Conservation (phyloP, 2,888 invertebrate species). For the Cyrtodaria siliqua region DNA sequence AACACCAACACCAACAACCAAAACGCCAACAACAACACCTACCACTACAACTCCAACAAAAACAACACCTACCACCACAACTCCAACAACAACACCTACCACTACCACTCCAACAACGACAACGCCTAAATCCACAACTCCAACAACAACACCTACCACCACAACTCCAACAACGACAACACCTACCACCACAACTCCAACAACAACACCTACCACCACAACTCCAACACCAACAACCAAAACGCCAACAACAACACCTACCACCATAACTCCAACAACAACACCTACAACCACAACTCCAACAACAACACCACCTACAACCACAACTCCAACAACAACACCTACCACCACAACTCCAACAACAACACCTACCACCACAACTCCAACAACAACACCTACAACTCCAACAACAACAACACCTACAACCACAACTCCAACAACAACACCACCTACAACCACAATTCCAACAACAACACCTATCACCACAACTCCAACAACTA, state of each 20-base stretch:
- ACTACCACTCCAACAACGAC: neutral
- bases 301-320: neutral
- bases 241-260: conserved; percentile 4
- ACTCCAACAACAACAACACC: neutral
- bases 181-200: neutral
- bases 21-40: neutral
- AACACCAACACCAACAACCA: neutral
- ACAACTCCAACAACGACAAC: conserved; percentile 1
- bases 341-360: conserved; percentile 1
- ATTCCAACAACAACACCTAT: conserved; percentile 1
- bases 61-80: neutral
- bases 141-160: neutral
- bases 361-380: conserved; percentile 1
- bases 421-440: conserved; percentile 7
- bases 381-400: conserved; percentile 1
- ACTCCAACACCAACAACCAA: neutral
- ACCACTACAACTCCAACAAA: neutral
- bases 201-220: neutral
- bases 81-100: neutral
- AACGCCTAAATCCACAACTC: no score
- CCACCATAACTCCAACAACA: conserved; percentile 6
- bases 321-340: conserved; percentile 4
- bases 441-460: conserved; percentile 6
- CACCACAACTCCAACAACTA: neutral
- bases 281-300: neutral